Evolutionary conservation across 2,888 invertebrate genomes (phyloP).

Genomic region (Sphecodes monilicornis): DNA sequence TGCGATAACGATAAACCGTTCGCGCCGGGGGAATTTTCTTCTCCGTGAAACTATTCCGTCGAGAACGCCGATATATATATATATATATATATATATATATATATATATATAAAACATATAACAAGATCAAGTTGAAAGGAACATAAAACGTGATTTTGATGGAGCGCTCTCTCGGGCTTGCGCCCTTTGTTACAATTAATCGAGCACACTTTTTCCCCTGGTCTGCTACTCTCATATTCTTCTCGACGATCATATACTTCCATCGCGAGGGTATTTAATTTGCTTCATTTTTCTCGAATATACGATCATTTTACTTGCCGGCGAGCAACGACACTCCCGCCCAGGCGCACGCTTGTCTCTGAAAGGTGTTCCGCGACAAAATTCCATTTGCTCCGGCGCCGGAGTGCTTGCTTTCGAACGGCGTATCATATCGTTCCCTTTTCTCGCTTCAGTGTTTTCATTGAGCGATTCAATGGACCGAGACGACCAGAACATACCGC

Average conservation of each 20-base stretch:
- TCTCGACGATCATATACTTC: background rate
- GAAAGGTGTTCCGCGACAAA: background rate
- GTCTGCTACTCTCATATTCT: background rate
- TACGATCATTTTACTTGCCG: background rate
- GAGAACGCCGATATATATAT: background rate
- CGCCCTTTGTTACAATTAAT: constrained; percentile 23
- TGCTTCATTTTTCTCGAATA: background rate
- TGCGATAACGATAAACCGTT: background rate
- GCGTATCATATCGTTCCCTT: background rate
- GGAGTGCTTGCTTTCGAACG: background rate
- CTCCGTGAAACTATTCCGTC: background rate
- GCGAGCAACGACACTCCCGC: background rate
- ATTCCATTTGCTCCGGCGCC: background rate
- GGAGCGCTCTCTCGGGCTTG: background rate
- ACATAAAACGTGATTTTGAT: background rate
- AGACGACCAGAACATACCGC: background rate
- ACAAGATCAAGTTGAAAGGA: constrained; percentile 38
- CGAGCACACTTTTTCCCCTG: background rate
- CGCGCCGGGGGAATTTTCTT: background rate
- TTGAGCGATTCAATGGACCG: background rate
- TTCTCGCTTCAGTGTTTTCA: background rate
- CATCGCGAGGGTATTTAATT: background rate
- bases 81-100: background rate
- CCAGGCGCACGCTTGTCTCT: background rate
- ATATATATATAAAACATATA: background rate